phyloP scores from a whole-genome alignment of 1,140 invertebrate species.

The Trichonephila inaurata region DNA sequence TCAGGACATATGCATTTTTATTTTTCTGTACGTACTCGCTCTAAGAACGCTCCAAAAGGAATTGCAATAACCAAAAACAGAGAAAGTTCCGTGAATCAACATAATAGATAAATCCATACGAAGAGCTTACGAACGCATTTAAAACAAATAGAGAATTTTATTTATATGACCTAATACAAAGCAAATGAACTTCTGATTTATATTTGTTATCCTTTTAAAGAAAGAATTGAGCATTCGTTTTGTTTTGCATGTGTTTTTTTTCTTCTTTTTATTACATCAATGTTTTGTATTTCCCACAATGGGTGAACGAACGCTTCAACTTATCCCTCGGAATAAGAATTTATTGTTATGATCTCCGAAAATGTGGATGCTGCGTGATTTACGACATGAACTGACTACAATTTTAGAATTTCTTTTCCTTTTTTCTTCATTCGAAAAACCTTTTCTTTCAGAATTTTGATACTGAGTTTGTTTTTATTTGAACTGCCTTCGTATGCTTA shows the following conservation, averaged over 20 bases:
- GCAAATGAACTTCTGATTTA: not conserved
- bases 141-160: not conserved
- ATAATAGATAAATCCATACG: not conserved
- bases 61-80: too few relatives aligned
- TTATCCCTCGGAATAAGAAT: not conserved
- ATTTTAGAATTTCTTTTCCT: not conserved
- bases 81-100: too few relatives aligned
- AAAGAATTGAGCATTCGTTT: not conserved
- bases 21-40: too few relatives aligned
- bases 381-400: not conserved
- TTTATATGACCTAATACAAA: not conserved
- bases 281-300: not conserved
- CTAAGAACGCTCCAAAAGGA: too few relatives aligned
- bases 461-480: not conserved
- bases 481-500: not conserved
- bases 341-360: not conserved
- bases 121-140: not conserved
- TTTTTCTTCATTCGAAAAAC: not conserved
- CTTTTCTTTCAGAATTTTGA: not conserved
- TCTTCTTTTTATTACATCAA: too few relatives aligned
- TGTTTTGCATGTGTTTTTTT: not conserved
- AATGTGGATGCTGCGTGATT: not conserved
- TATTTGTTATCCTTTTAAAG: not conserved
- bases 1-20: too few relatives aligned
- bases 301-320: not conserved